Evolutionary conservation across 1,140 invertebrate species (phyloP).

Genomic region (Lerema accius): DNA sequence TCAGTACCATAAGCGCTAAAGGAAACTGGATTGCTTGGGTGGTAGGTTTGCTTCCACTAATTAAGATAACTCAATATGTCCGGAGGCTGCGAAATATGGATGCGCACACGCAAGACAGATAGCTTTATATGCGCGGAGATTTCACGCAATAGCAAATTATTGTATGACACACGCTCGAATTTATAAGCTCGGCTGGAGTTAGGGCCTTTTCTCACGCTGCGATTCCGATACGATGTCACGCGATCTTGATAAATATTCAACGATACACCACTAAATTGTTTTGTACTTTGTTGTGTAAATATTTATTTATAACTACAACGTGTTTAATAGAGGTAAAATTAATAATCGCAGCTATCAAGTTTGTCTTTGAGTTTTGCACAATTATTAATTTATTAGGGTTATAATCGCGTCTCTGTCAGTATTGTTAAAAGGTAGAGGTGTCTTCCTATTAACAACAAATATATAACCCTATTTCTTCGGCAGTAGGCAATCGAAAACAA

Average conservation of each 20-base stretch:
- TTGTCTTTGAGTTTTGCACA: no score
- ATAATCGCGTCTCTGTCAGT: no score
- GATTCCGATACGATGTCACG: conserved; percentile 31
- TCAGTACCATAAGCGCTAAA: conserved; percentile 25
- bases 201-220: conserved; percentile 32
- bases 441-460: no score
- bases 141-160: conserved; percentile 56
- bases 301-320: conserved; percentile 1
- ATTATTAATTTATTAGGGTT: no score
- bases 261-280: conserved; percentile 29
- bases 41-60: conserved; percentile 57
- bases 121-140: conserved; percentile 48
- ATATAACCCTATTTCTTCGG: no score
- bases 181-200: conserved; percentile 34
- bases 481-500: no score
- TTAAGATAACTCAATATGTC: conserved; percentile 80
- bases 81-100: conserved; percentile 61
- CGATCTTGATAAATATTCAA: conserved; percentile 31
- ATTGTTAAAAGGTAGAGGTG: no score
- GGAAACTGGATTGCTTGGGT: conserved; percentile 53
- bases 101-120: conserved; percentile 62
- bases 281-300: conserved; percentile 27
- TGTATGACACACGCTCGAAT: conserved; percentile 45
- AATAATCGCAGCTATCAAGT: neutral
- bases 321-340: neutral